phyloP scores from a whole-genome alignment of 2,113 vertebrate species.

The Oreochromis aureus region DNA sequence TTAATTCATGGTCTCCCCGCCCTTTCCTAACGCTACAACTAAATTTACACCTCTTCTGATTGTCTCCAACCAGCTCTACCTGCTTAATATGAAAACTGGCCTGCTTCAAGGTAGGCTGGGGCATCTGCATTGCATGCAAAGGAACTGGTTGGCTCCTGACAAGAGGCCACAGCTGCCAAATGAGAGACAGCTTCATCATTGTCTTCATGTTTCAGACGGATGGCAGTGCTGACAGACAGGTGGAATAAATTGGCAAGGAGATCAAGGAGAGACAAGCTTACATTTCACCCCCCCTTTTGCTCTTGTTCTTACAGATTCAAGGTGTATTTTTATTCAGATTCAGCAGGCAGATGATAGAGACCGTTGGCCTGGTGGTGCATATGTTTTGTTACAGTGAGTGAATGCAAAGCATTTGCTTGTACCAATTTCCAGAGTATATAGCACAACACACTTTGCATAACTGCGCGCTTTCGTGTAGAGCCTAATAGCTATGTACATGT shows the following conservation, averaged over 20 bases:
- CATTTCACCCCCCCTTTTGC: slow-evolving; percentile 24
- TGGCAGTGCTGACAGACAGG: slow-evolving; percentile 60
- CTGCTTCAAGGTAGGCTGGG: neutral
- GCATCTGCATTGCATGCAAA: slow-evolving; percentile 48
- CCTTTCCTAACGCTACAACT: neutral
- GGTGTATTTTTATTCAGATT: slow-evolving; percentile 56
- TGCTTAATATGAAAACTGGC: slow-evolving; percentile 51
- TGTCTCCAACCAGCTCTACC: slow-evolving; percentile 25
- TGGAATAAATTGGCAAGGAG: slow-evolving; percentile 60
- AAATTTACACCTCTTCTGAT: neutral
- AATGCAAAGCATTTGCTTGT: slow-evolving; percentile 25
- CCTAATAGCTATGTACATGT: neutral
- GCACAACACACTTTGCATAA: neutral
- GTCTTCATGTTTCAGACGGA: slow-evolving; percentile 66
- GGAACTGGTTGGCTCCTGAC: slow-evolving; percentile 46
- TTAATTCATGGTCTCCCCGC: slow-evolving; percentile 44
- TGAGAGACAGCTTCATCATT: slow-evolving; percentile 48
- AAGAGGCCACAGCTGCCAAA: slow-evolving; percentile 62
- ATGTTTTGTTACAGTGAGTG: slow-evolving; percentile 28
- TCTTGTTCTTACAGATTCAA: neutral
- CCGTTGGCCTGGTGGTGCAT: neutral
- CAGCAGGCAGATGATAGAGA: neutral
- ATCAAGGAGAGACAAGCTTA: slow-evolving; percentile 58
- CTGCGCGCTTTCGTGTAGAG: neutral
- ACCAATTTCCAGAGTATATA: slow-evolving; percentile 1